Evolutionary conservation across 2,888 invertebrate genomes (phyloP).

Genomic region (Pammene fasciana): DNA sequence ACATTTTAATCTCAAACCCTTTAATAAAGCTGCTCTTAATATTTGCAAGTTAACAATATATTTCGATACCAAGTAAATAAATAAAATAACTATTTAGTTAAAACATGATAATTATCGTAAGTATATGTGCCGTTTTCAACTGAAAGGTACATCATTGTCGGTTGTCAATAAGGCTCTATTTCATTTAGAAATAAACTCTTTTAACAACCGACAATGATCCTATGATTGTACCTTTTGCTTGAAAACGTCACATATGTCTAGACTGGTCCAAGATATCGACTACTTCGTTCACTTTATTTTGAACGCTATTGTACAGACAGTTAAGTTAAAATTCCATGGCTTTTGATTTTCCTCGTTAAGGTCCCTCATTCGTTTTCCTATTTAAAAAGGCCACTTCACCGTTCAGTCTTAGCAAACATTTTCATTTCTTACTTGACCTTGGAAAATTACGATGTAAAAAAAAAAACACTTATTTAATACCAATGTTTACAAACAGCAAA

Average conservation of each 20-base stretch:
- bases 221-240: too few relatives aligned
- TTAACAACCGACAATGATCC: too few relatives aligned
- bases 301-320: constrained; percentile 5
- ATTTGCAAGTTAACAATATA: neutral
- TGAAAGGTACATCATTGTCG: too few relatives aligned
- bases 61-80: neutral
- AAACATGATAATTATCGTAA: constrained; percentile 6
- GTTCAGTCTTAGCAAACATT: constrained; percentile 32
- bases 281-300: neutral
- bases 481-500: too few relatives aligned
- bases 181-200: too few relatives aligned
- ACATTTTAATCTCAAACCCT: neutral
- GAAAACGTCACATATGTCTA: too few relatives aligned
- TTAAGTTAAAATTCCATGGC: constrained; percentile 6
- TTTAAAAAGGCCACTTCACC: constrained; percentile 31
- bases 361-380: constrained; percentile 15
- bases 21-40: constrained; percentile 3
- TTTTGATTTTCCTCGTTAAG: neutral
- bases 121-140: too few relatives aligned
- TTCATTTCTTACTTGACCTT: constrained; percentile 6
- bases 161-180: too few relatives aligned
- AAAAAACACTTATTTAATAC: too few relatives aligned
- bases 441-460: neutral
- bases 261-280: constrained; percentile 21
- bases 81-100: neutral